Evolutionary conservation across 1,140 invertebrate species (phyloP), one percentile per base, ranked within the genome.

Genomic region (Zaprionus kolodkinae): DNA sequence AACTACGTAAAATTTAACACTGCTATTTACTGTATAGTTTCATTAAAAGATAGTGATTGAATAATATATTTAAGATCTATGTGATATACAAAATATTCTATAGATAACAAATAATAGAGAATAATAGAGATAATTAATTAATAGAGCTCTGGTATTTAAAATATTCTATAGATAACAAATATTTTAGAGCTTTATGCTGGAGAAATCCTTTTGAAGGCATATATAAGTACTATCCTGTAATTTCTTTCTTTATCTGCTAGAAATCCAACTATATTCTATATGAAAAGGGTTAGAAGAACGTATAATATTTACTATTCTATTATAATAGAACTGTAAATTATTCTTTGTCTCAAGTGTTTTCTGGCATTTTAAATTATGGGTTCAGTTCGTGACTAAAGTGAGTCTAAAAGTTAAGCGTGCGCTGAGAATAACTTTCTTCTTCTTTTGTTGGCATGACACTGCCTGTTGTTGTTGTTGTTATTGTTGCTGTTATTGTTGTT

Each of bases 401-500:
- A 52, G 48, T 54, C 33, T 33, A 54, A 48, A 50, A 61, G 63
- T 65, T 48, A 65, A 60, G 60, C 56, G 71, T 33, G 40, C 59
- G 38, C 56, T 63, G 72, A 70, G 72, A 69, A 62, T 4, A 40
- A 59, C 63, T 70, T 70, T 74, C 72, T 57, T 62, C 33, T 27
- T 13, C 7, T 69, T 12, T 61, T 68, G 65, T 48, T 68, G 17
- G 36, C 45, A 25, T 43, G 40, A 38, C 21, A 35, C 7, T 35
- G 33, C 6, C 33, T 35, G 27, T 6, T 43, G 21, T 36, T 62
- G 13, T 9, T 50, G 25, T 35, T 63, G 33, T 64, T 33, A n/a
- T 65, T 56, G 36, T 45, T 68, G 30, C 33, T 54, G 48, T 60
- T 68, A 25, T 52, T 52, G 21, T 36, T 54, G 40, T 40, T 68